Conservation (phyloP, 2,888 invertebrate species). For the Thymelicus lineola region DNA sequence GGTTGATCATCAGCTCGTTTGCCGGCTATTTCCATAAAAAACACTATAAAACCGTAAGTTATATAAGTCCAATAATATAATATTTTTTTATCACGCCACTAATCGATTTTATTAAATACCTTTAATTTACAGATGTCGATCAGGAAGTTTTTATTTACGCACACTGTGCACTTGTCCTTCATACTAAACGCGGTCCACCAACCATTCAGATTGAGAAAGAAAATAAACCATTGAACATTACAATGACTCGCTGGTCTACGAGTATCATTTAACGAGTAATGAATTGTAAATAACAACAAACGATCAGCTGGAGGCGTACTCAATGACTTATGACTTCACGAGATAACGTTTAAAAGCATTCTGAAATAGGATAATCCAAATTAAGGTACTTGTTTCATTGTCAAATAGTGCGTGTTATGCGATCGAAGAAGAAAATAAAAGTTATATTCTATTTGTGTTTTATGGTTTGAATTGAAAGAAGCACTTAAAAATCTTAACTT, state of each 20-base stretch:
- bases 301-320: conserved; percentile 7
- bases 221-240: neutral
- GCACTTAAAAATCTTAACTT: no score
- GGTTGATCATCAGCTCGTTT: no score
- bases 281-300: conserved; percentile 25
- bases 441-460: no score
- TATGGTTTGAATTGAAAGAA: no score
- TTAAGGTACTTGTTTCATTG: conserved; percentile 11
- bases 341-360: conserved; percentile 31
- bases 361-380: conserved; percentile 24
- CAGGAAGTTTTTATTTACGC: no score
- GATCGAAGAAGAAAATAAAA: neutral
- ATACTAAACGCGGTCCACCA: neutral
- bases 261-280: conserved; percentile 14
- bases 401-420: neutral
- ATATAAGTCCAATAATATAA: no score
- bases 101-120: no score
- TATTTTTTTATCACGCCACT: no score
- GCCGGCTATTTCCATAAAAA: no score
- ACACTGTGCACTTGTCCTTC: no score
- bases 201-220: neutral
- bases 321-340: conserved; percentile 26
- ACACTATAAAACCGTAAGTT: no score
- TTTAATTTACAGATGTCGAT: no score
- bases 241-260: neutral